Conservation (phyloP, 2,888 invertebrate species). For the Sinelater perroti region DNA sequence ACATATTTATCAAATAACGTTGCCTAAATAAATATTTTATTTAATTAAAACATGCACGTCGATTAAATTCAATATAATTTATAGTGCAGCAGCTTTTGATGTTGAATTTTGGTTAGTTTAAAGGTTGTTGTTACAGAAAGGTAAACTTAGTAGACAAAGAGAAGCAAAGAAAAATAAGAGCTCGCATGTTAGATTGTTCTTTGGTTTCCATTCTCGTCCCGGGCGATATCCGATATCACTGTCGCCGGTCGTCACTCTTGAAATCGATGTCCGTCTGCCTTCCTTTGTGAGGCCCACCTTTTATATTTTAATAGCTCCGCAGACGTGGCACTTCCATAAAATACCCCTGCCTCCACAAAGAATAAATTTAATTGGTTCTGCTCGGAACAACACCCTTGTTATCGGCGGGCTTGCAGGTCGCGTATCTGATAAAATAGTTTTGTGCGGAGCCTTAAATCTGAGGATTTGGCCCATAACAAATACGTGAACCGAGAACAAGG, state of each 20-base stretch:
- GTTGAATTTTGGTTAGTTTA: constrained; percentile 21
- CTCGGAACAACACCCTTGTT: too few relatives aligned
- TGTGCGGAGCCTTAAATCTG: constrained; percentile 28
- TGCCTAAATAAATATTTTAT: too few relatives aligned
- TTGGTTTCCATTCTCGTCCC: constrained; percentile 37
- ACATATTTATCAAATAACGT: too few relatives aligned
- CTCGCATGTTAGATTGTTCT: constrained; percentile 42
- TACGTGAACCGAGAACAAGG: constrained; percentile 31
- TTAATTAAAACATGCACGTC: too few relatives aligned
- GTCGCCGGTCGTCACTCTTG: constrained; percentile 41
- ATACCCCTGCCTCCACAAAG: too few relatives aligned
- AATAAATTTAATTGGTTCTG: too few relatives aligned
- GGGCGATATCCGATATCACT: constrained; percentile 42
- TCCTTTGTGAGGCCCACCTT: too few relatives aligned
- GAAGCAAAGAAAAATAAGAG: constrained; percentile 39
- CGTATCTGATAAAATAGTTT: constrained; percentile 23
- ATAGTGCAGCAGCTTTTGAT: background rate
- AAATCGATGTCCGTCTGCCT: constrained; percentile 40
- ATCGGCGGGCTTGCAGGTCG: constrained; percentile 15
- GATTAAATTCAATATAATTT: too few relatives aligned
- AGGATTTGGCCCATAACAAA: constrained; percentile 22
- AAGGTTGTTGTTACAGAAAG: constrained; percentile 24
- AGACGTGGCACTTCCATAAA: too few relatives aligned
- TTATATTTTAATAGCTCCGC: too few relatives aligned
- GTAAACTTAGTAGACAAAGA: constrained; percentile 32